phyloP scores from a whole-genome alignment of 2,113 vertebrate species.

The Struthidea cinerea region DNA sequence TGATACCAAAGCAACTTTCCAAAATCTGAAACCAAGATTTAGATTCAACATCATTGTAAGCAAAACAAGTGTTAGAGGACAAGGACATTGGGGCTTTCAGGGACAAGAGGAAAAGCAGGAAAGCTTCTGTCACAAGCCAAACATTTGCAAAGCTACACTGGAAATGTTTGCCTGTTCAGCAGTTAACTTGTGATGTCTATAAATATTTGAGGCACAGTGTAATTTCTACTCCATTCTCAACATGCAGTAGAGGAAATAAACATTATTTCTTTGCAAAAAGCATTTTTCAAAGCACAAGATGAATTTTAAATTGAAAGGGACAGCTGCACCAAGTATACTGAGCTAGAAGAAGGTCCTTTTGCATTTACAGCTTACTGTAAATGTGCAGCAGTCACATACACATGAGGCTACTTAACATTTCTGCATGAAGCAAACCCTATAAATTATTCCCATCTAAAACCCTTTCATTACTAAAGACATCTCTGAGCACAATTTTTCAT shows the following conservation, averaged over 20 bases:
- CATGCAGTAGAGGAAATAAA: background rate
- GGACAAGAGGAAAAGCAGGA: background rate
- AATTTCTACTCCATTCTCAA: background rate
- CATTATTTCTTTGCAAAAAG: background rate
- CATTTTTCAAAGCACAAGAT: background rate
- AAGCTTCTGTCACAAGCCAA: background rate
- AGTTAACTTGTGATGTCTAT: background rate
- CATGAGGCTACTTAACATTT: background rate
- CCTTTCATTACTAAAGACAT: background rate
- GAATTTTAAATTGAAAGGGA: background rate
- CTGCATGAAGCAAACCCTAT: background rate
- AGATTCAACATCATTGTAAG: background rate
- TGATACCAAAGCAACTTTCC: background rate
- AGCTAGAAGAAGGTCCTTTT: background rate
- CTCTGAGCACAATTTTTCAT: background rate
- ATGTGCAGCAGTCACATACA: background rate
- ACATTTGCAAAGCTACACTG: background rate
- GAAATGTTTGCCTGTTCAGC: background rate
- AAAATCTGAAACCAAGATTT: background rate
- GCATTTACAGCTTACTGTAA: background rate
- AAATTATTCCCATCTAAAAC: background rate
- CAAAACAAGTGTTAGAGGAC: background rate
- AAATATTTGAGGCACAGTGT: background rate
- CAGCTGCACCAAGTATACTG: background rate
- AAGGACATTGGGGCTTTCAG: background rate